Evolutionary conservation across 1,140 invertebrate genomes (phyloP), one percentile per base, ranked within the genome.

Genomic region (Steinernema khuongi): DNA sequence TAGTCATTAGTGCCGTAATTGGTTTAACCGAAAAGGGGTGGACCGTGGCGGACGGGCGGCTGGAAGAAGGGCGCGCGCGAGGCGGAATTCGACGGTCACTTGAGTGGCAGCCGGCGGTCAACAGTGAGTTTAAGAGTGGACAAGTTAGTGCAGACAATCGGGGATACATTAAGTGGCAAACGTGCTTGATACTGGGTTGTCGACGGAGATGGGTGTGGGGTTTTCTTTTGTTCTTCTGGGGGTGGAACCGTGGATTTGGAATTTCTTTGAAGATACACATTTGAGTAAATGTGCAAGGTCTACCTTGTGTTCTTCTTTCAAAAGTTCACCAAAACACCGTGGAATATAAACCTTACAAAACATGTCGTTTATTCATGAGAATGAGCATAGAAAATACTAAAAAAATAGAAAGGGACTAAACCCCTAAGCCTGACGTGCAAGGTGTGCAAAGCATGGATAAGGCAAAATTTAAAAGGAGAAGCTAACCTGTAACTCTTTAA

Each of bases 401-500:
- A 70, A 22, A 70, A 18, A 70, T 17, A 41, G 14, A 17, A 70
- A 26, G 31, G 68, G 68, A 70, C 28, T 7, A 41, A 31, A 18
- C 17, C 14, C 18, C 22, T 29, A 22, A 19, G 11, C 43, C 31
- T 31, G 29, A n/a, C 11, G 29, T 0, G 22, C 17, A 36, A 22
- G 14, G 31, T 28, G 68, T 33, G 22, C 33, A 70, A 31, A 22
- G 31, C 18, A 70, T 29, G 68, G 17, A 26, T 36, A 18, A 70
- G 4, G 33, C 14, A 1, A 72, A 72, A 70, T 26, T 22, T 66
- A 67, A 32, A 30, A 31, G 44, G 36, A 43, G 50, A 72, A 74
- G 67, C 78, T 76, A 50, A 79, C 78, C 74, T 70, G 71, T 79
- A 79, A 67, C 74, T 77, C 32, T 79, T 79, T n/a, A 79, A 73